Base-by-base conservation (phyloP, 2,888 invertebrate species). In the Chouioia cunea region DNA sequence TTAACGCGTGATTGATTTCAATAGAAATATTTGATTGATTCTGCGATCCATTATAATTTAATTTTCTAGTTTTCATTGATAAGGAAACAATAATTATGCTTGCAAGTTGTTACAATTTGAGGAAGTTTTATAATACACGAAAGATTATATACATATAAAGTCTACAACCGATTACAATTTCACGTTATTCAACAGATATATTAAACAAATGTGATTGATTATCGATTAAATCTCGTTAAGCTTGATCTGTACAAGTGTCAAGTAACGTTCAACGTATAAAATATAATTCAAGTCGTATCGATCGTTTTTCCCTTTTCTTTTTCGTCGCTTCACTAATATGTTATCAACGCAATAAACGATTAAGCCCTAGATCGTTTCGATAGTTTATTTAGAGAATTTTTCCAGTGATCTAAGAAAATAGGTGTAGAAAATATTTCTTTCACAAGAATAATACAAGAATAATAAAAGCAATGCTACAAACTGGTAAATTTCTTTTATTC, bases 401-500 rank as follows among this genome's bases (percentile, higher is more conserved):
- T 36, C 12, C 6, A 36, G 12, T 10, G 36, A 36, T 36, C 6
- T 8, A 36, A 3, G 36, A 36, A 36, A 2, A 6, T 6, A 6
- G 27, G 2, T 27, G 6, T 27, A 27, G 27, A 27, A 27, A 27
- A 27, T 27, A 27, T 36, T 1, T 36, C 12, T 36, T 36, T 36
- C 36, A 6, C 12, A 36, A n/a, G n/a, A n/a, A 36, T 36, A 2
- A 36, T 36, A 36, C 2, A 36, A 36, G 12, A 60, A 60, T 23
- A 69, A 73, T 54, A 18, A 69, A 69, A 73, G 22, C 46, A 65
- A 65, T 46, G 56, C 66, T 71, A 76, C 66, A 76, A 76, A 77
- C 71, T 77, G 77, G 73, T 74, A 77, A 77, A 76, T 76, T 78
- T 72, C 22, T 72, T 72, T 72, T 77, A 76, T 81, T 82, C 79